Evolutionary conservation across 2,797 vertebrate genomes (phyloP).

Genomic region (Scarus forsteni): DNA sequence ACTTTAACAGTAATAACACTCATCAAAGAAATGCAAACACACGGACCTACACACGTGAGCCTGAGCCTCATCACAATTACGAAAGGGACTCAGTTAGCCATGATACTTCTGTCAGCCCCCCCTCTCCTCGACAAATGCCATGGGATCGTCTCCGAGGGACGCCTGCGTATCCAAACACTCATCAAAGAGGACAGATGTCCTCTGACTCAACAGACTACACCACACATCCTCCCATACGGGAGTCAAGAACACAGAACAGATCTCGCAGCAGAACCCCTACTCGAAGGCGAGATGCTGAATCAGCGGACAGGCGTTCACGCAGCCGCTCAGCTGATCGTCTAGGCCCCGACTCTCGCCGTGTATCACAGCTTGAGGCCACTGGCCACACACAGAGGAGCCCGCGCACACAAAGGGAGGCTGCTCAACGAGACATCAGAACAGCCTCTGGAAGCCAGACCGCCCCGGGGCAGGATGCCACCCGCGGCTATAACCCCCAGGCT

Average conservation of each 20-base stretch:
- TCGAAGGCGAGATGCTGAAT: slow-evolving; percentile 32
- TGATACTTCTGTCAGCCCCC: slow-evolving; percentile 12
- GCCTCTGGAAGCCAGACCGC: slow-evolving; percentile 39
- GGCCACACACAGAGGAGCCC: slow-evolving; percentile 47
- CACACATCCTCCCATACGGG: slow-evolving; percentile 24
- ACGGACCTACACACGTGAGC: slow-evolving; percentile 60
- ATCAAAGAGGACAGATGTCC: slow-evolving; percentile 23
- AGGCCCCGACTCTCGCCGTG: slow-evolving; percentile 18
- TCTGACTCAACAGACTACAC: slow-evolving; percentile 62
- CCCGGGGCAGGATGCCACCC: slow-evolving; percentile 66
- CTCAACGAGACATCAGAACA: slow-evolving; percentile 61
- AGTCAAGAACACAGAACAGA: slow-evolving; percentile 31
- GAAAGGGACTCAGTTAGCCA: slow-evolving; percentile 25
- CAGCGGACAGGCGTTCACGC: slow-evolving; percentile 23
- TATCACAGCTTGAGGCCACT: slow-evolving; percentile 41
- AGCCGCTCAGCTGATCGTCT: slow-evolving; percentile 43
- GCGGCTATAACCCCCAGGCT: slow-evolving; percentile 62
- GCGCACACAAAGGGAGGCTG: slow-evolving; percentile 47
- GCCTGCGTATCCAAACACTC: slow-evolving; percentile 74
- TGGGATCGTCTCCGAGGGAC: slow-evolving; percentile 82
- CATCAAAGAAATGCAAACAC: slow-evolving; percentile 60
- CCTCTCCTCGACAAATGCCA: slow-evolving; percentile 57
- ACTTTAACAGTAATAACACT: slow-evolving; percentile 44
- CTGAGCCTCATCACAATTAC: slow-evolving; percentile 7
- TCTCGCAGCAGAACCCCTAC: slow-evolving; percentile 27